phyloP scores from a whole-genome alignment of 2,888 invertebrate species.

The Chirona hameri region DNA sequence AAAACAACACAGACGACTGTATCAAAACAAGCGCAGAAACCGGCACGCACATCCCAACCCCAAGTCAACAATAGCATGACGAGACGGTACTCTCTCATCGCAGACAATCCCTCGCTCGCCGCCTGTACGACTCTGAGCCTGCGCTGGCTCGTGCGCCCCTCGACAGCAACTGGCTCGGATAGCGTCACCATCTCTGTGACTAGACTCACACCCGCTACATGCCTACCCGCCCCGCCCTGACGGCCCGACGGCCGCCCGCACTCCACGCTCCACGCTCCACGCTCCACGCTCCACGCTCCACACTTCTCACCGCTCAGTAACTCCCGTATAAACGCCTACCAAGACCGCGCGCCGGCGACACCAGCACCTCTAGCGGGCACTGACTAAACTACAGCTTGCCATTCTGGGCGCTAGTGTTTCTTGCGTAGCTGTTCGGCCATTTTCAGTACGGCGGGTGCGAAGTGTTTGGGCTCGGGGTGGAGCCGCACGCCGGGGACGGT shows the following conservation, averaged over 20 bases:
- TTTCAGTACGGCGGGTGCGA: constrained; percentile 24
- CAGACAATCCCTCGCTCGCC: background rate
- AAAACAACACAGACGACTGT: background rate
- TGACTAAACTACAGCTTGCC: background rate
- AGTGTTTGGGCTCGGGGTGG: constrained; percentile 7
- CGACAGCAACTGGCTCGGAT: background rate
- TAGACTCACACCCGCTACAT: background rate
- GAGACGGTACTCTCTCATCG: too few relatives aligned
- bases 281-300: too few relatives aligned
- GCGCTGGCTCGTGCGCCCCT: background rate
- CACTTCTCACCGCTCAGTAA: background rate
- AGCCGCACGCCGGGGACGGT: background rate
- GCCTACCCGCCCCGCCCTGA: background rate
- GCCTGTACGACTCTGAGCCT: too few relatives aligned
- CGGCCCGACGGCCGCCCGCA: too few relatives aligned
- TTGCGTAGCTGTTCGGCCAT: background rate
- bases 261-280: background rate
- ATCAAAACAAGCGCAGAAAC: background rate
- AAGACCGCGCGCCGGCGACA: background rate
- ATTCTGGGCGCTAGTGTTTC: background rate
- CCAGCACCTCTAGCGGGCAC: background rate
- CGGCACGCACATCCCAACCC: too few relatives aligned
- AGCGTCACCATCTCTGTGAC: background rate
- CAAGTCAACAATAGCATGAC: background rate
- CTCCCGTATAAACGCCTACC: background rate